Conservation (phyloP, 2,888 invertebrate genomes). For the Drosophila anomalipes region DNA sequence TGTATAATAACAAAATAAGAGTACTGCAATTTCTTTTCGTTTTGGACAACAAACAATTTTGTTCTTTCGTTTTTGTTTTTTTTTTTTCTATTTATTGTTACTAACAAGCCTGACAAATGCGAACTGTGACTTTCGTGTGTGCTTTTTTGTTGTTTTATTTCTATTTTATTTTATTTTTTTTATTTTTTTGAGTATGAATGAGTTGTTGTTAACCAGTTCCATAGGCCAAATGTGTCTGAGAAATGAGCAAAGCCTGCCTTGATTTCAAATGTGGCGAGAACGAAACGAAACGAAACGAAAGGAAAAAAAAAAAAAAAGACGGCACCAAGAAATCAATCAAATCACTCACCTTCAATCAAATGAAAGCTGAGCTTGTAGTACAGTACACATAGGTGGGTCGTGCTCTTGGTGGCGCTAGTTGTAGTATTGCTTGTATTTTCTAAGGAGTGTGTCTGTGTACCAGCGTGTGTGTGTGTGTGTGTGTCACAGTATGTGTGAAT, state of each 20-base stretch:
- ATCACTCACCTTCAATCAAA: slow-evolving; percentile 55
- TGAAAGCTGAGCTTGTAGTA: slow-evolving; percentile 49
- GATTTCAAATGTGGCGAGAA: slow-evolving; percentile 28
- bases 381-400: slow-evolving; percentile 23
- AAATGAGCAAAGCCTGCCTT: slow-evolving; percentile 46
- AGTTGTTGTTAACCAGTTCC: slow-evolving; percentile 31
- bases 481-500: background rate
- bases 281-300: slow-evolving; percentile 10
- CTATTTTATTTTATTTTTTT: background rate
- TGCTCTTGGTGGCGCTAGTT: slow-evolving; percentile 43
- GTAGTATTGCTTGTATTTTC: slow-evolving; percentile 27
- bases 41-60: background rate
- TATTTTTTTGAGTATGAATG: slow-evolving; percentile 11
- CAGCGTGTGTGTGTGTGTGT: background rate
- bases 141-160: slow-evolving; percentile 4
- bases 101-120: slow-evolving; percentile 22
- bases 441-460: slow-evolving; percentile 26
- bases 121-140: slow-evolving; percentile 33
- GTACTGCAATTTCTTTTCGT: slow-evolving; percentile 8
- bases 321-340: slow-evolving; percentile 50
- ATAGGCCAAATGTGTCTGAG: slow-evolving; percentile 2
- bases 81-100: background rate
- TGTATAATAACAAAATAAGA: slow-evolving; percentile 6
- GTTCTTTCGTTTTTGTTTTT: background rate
- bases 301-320: slow-evolving; percentile 4